A percentile compares a stretch with the other conserved stretches of the same genome.
Evolutionary conservation across 2,888 invertebrate genomes (phyloP).

Genomic region (Diarsia mendica): DNA sequence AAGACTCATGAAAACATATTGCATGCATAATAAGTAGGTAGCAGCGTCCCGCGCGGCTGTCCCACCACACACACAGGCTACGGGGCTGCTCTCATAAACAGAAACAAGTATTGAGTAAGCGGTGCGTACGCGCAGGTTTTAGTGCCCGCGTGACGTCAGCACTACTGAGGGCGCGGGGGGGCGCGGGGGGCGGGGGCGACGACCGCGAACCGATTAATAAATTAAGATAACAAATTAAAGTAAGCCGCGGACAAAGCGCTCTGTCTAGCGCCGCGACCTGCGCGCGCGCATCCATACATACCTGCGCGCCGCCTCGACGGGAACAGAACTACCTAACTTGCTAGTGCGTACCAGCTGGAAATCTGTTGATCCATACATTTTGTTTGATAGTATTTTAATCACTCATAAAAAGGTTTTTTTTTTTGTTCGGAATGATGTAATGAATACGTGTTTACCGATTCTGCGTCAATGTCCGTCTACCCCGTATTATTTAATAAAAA

Average conservation of each 20-base stretch:
- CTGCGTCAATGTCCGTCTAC: background rate
- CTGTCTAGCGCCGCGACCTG: conserved; percentile 64
- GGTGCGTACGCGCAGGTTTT: conserved; percentile 50
- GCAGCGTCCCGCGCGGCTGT: background rate
- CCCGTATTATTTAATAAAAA: background rate
- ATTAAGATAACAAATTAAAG: conserved; percentile 84
- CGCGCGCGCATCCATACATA: background rate
- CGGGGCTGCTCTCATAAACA: conserved; percentile 28
- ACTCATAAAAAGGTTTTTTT: background rate
- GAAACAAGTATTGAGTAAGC: conserved; percentile 47
- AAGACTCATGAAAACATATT: background rate
- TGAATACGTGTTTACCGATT: background rate
- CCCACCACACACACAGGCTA: background rate
- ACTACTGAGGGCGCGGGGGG: conserved; percentile 29
- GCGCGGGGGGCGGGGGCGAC: conserved; percentile 40
- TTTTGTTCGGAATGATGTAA: background rate
- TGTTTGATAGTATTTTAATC: background rate
- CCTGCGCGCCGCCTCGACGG: background rate
- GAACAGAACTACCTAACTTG: background rate
- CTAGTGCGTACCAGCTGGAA: background rate
- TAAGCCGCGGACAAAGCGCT: conserved; percentile 73
- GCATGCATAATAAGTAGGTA: background rate
- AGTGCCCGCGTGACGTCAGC: conserved; percentile 54
- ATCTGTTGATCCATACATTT: background rate
- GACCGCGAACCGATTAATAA: conserved; percentile 77